Conservation (phyloP, 2,888 invertebrate genomes). For the Ptychoptera albimana region DNA sequence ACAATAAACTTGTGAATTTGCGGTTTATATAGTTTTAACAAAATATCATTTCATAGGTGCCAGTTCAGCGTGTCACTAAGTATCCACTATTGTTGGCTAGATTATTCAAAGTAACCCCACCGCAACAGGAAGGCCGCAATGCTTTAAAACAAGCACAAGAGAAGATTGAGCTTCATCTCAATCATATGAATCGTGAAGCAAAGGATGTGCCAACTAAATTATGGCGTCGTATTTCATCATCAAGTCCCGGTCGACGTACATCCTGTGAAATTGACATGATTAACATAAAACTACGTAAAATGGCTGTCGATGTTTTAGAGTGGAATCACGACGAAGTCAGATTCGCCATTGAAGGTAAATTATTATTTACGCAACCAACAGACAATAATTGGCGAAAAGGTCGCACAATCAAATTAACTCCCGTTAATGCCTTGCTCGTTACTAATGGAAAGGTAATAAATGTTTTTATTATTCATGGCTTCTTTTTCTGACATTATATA, state of each 20-base stretch:
- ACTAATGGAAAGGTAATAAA: slow-evolving; percentile 71
- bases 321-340: slow-evolving; percentile 90
- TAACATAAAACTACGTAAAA: slow-evolving; percentile 78
- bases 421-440: slow-evolving; percentile 78
- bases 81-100: slow-evolving; percentile 85
- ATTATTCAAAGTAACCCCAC: slow-evolving; percentile 77
- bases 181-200: slow-evolving; percentile 87
- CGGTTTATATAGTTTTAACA: neutral
- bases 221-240: slow-evolving; percentile 75
- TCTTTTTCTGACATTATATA: neutral
- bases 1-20: neutral
- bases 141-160: slow-evolving; percentile 75
- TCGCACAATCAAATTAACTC: slow-evolving; percentile 72
- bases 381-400: slow-evolving; percentile 86
- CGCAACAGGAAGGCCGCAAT: slow-evolving; percentile 67
- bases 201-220: slow-evolving; percentile 81
- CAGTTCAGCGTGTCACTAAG: slow-evolving; percentile 92
- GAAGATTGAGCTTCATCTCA: slow-evolving; percentile 82
- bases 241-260: slow-evolving; percentile 47
- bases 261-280: slow-evolving; percentile 77
- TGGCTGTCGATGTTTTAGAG: slow-evolving; percentile 83
- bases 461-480: neutral
- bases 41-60: slow-evolving; percentile 41
- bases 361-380: slow-evolving; percentile 75
- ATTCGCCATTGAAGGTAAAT: slow-evolving; percentile 78